Evolutionary conservation across 1,140 invertebrate genomes (phyloP).

Genomic region (Eupristina koningsbergeri): DNA sequence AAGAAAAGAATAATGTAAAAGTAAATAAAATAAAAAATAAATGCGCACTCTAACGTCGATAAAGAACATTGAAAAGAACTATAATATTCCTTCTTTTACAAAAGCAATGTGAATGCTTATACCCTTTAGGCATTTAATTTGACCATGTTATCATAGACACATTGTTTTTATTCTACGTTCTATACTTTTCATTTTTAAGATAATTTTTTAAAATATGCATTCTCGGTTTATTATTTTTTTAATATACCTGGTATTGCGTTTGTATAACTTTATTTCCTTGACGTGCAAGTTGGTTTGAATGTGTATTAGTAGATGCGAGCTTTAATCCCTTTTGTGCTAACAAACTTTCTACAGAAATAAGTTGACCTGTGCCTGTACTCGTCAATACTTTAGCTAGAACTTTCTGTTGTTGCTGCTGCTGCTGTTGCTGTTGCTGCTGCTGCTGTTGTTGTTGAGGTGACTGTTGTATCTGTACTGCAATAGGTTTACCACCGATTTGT

Average conservation of each 20-base stretch:
- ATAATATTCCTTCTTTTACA: too few relatives aligned
- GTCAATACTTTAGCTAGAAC: constrained; percentile 77
- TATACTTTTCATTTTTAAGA: too few relatives aligned
- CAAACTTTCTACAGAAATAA: constrained; percentile 80
- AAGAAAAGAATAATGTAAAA: too few relatives aligned
- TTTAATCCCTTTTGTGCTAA: constrained; percentile 76
- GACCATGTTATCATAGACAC: too few relatives aligned
- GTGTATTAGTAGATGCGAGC: constrained; percentile 64
- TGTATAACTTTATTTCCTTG: constrained; percentile 71
- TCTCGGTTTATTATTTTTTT: too few relatives aligned
- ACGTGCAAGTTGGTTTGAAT: constrained; percentile 66
- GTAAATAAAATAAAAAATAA: too few relatives aligned
- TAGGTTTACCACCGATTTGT: constrained; percentile 72
- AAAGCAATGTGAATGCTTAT: too few relatives aligned
- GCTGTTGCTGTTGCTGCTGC: constrained; percentile 66
- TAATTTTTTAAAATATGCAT: too few relatives aligned
- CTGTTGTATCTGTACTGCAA: constrained; percentile 71
- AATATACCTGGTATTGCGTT: constrained; percentile 68
- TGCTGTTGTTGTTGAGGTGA: constrained; percentile 65
- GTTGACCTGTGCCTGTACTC: constrained; percentile 75
- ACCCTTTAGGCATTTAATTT: too few relatives aligned
- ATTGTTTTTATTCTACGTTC: too few relatives aligned
- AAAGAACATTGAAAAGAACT: too few relatives aligned
- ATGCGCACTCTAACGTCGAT: too few relatives aligned
- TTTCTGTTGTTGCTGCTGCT: constrained; percentile 67